Conservation (phyloP, 2,888 invertebrate genomes). For the Dryocosmus kuriphilus region DNA sequence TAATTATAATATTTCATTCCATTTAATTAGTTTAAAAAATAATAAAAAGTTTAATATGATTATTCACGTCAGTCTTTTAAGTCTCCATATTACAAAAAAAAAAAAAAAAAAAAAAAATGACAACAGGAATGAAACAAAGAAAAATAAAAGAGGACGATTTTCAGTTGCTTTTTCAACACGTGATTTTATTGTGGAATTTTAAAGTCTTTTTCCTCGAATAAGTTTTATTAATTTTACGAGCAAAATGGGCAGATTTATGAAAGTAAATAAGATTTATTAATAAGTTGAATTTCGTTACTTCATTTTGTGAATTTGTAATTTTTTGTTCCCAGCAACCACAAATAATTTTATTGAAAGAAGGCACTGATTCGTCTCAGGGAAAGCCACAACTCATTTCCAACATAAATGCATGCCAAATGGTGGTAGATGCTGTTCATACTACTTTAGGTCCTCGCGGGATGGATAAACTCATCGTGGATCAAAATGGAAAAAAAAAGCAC, state of each 20-base stretch:
- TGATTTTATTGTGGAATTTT: not conserved
- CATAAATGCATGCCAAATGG: constrained; percentile 96
- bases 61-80: not conserved
- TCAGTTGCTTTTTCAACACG: not conserved
- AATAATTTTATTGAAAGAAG: constrained; percentile 97
- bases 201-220: not conserved
- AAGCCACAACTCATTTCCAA: constrained; percentile 97
- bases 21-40: not conserved
- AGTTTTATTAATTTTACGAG: not conserved
- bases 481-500: constrained; percentile 93
- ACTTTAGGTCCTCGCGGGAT: constrained; percentile 99
- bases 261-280: constrained; percentile 35
- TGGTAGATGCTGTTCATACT: constrained; percentile 97
- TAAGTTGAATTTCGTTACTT: not conserved
- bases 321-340: constrained; percentile 91
- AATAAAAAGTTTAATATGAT: not conserved
- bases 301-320: constrained; percentile 7
- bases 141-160: not conserved
- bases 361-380: constrained; percentile 97
- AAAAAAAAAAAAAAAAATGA: constrained; percentile 14
- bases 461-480: constrained; percentile 98
- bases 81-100: not conserved
- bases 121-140: too few relatives aligned
- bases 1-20: not conserved
- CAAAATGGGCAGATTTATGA: constrained; percentile 49